Base-by-base conservation (phyloP, 2,888 invertebrate species). In the Nipponacmea schrenckii region DNA sequence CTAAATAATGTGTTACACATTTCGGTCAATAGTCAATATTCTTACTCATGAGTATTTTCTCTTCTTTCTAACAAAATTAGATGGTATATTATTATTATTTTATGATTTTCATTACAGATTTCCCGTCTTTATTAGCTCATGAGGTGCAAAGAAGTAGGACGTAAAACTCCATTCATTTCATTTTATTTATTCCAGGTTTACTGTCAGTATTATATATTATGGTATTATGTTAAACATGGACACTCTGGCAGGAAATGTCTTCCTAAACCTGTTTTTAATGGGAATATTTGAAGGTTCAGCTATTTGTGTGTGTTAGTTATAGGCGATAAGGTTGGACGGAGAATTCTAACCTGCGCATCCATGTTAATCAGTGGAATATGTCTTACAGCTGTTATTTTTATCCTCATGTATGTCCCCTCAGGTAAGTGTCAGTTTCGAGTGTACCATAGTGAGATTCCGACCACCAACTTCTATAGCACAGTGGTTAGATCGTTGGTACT, bases 141-240 rank as follows among this genome's bases (percentile, higher is more conserved):
- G 7, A 31, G 31, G 2, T 31, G 31, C 2, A n/a, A n/a, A n/a
- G n/a, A n/a, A n/a, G n/a, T n/a, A n/a, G n/a, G n/a, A n/a, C n/a
- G n/a, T n/a, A n/a, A n/a, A n/a, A n/a, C n/a, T n/a, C n/a, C n/a
- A n/a, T n/a, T n/a, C n/a, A n/a, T n/a, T n/a, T n/a, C n/a, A n/a
- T n/a, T 48, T 20, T 15, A 24, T 24, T 15, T 24, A 24, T 56
- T 56, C 2, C 7, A 56, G 56, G 56, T 56, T 56, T 56, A 24
- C 56, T 24, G 56, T 56, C 20, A 56, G 56, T 56, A 24, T 56
- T 14, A 20, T 20, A 24, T 56, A 56, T 56, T 56, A 12, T 56
- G 56, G 56, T 24, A 56, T 56, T 24, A 56, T 56, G 56, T 56
- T 56, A 56, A 56, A 56, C 24, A 12, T 56, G 12, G 56, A 56